Evolutionary conservation across 2,888 invertebrate species (phyloP).

Genomic region (Caenorhabditis sp.): DNA sequence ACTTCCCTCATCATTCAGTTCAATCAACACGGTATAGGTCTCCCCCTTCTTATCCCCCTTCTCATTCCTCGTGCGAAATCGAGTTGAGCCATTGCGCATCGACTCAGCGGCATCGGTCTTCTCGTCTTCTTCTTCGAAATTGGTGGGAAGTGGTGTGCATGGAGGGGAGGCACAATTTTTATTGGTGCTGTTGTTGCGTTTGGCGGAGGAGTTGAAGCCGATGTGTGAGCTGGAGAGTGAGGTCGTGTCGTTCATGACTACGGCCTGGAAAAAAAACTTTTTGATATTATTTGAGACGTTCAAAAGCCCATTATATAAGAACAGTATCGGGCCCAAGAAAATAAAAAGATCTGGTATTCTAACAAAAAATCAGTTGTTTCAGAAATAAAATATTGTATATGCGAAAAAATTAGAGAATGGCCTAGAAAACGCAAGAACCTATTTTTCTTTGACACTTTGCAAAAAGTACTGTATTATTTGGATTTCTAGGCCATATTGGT

Average conservation of each 20-base stretch:
- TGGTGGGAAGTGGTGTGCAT: constrained; percentile 45
- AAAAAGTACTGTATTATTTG: too few relatives aligned
- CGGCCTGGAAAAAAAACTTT: constrained; percentile 9
- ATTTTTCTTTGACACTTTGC: too few relatives aligned
- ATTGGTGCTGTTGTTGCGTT: constrained; percentile 12
- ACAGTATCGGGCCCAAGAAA: too few relatives aligned
- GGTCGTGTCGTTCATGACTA: constrained; percentile 58
- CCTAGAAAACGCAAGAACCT: too few relatives aligned
- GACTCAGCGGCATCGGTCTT: constrained; percentile 44
- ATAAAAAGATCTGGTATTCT: too few relatives aligned
- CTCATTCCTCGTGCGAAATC: constrained; percentile 35
- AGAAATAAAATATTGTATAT: too few relatives aligned
- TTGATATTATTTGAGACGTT: constrained; percentile 16
- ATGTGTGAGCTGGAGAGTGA: constrained; percentile 57
- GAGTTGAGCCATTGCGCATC: constrained; percentile 49
- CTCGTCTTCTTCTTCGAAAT: constrained; percentile 46
- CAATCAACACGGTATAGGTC: constrained; percentile 62
- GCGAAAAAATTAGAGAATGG: too few relatives aligned
- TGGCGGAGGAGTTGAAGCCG: constrained; percentile 18
- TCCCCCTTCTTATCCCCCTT: constrained; percentile 31
- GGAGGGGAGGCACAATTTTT: constrained; percentile 44
- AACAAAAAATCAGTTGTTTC: too few relatives aligned
- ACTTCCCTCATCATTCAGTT: constrained; percentile 63
- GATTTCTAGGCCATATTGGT: too few relatives aligned
- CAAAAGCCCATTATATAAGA: too few relatives aligned